Percentiles rank a stretch among this genome's conserved stretches.
Conservation (phyloP, 2,113 vertebrate species). For the Hippocampus abdominalis region DNA sequence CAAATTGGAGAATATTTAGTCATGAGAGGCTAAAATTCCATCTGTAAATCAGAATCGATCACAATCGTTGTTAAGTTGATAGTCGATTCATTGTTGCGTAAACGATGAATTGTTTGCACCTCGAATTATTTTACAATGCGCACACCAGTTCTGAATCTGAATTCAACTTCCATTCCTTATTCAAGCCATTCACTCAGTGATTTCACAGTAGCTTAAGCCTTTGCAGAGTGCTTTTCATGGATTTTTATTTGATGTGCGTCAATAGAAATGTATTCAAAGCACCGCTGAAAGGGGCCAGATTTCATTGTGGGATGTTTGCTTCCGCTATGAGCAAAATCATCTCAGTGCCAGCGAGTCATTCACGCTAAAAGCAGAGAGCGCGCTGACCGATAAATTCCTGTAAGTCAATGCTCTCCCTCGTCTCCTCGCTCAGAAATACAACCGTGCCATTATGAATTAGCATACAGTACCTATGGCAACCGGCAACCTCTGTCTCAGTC, state of each 20-base stretch:
- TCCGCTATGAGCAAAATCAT: not conserved
- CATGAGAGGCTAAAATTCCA: too few relatives aligned
- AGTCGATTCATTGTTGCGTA: too few relatives aligned
- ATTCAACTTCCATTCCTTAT: not conserved
- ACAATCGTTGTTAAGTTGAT: too few relatives aligned
- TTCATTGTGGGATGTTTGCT: constrained; percentile 7
- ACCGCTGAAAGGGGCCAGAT: not conserved
- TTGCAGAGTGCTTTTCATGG: constrained; percentile 1
- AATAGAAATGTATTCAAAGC: constrained; percentile 5
- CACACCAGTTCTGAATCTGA: not conserved
- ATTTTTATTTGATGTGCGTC: not conserved
- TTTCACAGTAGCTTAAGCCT: not conserved
- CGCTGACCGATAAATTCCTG: constrained; percentile 43
- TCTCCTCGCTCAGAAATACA: constrained; percentile 30
- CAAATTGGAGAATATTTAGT: too few relatives aligned
- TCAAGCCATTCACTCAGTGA: not conserved
- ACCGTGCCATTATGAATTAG: constrained; percentile 75
- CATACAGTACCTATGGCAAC: constrained; percentile 81
- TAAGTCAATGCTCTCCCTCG: constrained; percentile 28
- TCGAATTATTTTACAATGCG: not conserved
- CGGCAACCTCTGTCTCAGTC: constrained; percentile 73
- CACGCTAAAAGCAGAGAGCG: constrained; percentile 46
- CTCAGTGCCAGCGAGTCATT: constrained; percentile 20
- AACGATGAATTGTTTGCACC: too few relatives aligned
- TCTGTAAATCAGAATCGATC: too few relatives aligned